phyloP scores from a whole-genome alignment of 2,888 invertebrate species.

The Subacronicta megacephala region DNA sequence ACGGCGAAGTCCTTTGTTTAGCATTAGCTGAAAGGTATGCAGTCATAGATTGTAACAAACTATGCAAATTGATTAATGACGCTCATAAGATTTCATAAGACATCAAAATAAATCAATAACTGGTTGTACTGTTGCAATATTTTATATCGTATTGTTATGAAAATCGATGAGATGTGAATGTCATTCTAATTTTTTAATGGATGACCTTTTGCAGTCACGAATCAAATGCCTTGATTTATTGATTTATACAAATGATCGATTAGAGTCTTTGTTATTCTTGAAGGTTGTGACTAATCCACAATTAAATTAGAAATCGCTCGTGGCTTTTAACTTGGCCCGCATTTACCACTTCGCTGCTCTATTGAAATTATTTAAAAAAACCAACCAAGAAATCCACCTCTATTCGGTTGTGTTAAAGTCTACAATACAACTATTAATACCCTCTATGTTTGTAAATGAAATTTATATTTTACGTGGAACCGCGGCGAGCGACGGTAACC shows the following conservation, averaged over 20 bases:
- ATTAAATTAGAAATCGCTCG: not conserved
- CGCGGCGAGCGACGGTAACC: conserved; percentile 55
- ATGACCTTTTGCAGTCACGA: conserved; percentile 22
- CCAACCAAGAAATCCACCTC: conserved; percentile 30
- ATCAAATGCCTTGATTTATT: conserved; percentile 21
- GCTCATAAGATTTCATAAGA: conserved; percentile 6
- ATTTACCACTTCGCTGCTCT: conserved; percentile 42
- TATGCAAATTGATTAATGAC: conserved; percentile 20
- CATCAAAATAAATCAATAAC: conserved; percentile 4
- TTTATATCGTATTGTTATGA: conserved; percentile 27
- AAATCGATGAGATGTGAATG: conserved; percentile 26
- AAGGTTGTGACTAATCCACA: not conserved
- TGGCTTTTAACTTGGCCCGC: conserved; percentile 35
- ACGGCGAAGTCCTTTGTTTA: no score
- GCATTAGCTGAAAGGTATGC: not conserved
- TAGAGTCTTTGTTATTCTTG: conserved; percentile 3
- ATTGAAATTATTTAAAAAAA: conserved; percentile 47
- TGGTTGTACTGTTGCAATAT: conserved; percentile 15
- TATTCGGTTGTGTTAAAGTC: conserved; percentile 26
- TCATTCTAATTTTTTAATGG: conserved; percentile 18
- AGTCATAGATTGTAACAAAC: not conserved
- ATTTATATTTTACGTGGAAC: conserved; percentile 53
- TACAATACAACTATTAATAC: conserved; percentile 10
- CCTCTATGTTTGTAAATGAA: conserved; percentile 37
- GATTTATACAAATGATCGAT: conserved; percentile 26